These are phyloP conservation scores for Drosophila takahashii DNA, from an alignment of 1,140 invertebrate species.

Conservation along the genomic window DNA sequence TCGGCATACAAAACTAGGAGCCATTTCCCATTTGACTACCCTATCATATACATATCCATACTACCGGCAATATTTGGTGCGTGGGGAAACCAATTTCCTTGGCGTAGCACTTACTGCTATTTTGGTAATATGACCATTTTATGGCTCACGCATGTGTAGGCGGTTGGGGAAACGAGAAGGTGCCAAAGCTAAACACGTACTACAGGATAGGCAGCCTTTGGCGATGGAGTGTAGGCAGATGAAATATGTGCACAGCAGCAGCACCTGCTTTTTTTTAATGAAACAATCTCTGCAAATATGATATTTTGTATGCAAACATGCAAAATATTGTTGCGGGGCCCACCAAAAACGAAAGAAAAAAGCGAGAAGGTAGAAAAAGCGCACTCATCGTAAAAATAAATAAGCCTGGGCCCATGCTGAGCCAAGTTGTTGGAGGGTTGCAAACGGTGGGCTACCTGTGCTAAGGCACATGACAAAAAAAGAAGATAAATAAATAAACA, in stretches of 20 bases:
- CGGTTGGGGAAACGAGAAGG: conserved; percentile 41
- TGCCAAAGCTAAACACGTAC: conserved; percentile 82
- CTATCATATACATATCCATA: conserved; percentile 29
- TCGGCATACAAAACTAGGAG: conserved; percentile 72
- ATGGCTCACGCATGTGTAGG: conserved; percentile 73
- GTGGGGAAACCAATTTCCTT: conserved; percentile 79
- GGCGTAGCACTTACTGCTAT: conserved; percentile 64
- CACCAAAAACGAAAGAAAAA: conserved; percentile 2
- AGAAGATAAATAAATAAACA: conserved; percentile 66
- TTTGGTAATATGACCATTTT: conserved; percentile 80
- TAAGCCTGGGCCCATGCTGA: conserved; percentile 49
- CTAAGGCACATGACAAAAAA: conserved; percentile 54
- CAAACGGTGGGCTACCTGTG: conserved; percentile 24
- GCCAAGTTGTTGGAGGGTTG: conserved; percentile 1
- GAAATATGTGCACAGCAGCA: conserved; percentile 53
- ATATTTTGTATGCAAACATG: conserved; percentile 83
- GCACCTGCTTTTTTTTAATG: conserved; percentile 75
- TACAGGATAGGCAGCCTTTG: conserved; percentile 24
- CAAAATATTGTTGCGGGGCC: conserved; percentile 65
- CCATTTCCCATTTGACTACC: conserved; percentile 11
- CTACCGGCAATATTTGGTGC: conserved; percentile 59
- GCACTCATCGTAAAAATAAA: conserved; percentile 71
- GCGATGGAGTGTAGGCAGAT: conserved; percentile 23
- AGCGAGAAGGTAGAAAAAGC: conserved; percentile 31
- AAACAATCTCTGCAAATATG: conserved; percentile 82